These are phyloP conservation scores for Pelmatolapia mariae DNA, from an alignment of 2,113 vertebrate genomes.

Conservation along the genomic window DNA sequence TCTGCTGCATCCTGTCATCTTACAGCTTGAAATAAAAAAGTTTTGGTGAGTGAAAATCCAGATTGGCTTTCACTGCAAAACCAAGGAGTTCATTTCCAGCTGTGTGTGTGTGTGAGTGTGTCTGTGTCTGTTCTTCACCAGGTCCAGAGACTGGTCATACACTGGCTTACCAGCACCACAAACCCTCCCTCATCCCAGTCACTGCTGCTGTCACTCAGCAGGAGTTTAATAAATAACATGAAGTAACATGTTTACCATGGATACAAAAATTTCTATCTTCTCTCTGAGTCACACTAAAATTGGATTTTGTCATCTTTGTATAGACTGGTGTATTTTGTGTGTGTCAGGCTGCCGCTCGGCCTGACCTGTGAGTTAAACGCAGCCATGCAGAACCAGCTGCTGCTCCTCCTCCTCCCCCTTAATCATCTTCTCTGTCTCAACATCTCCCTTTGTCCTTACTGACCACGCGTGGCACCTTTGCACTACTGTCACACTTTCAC, in stretches of 20 bases:
- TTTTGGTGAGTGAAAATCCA: not conserved
- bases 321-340: not conserved
- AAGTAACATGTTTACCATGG: not conserved
- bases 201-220: conserved; percentile 51
- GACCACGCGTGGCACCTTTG: not conserved
- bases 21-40: not conserved
- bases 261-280: conserved; percentile 52
- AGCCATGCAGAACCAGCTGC: conserved; percentile 65
- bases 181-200: not conserved
- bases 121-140: not conserved
- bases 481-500: not conserved
- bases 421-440: conserved; percentile 11
- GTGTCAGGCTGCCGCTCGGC: not conserved
- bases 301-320: not conserved
- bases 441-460: not conserved
- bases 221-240: conserved; percentile 66
- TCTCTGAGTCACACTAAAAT: not conserved
- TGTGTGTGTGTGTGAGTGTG: not conserved
- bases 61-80: not conserved
- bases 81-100: not conserved
- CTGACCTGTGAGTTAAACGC: conserved; percentile 36
- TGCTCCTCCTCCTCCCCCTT: not conserved
- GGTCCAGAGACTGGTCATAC: not conserved
- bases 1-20: not conserved
- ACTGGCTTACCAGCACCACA: not conserved